Conservation (phyloP, 1,140 invertebrate genomes). For the Cyphomyrmex costatus region DNA sequence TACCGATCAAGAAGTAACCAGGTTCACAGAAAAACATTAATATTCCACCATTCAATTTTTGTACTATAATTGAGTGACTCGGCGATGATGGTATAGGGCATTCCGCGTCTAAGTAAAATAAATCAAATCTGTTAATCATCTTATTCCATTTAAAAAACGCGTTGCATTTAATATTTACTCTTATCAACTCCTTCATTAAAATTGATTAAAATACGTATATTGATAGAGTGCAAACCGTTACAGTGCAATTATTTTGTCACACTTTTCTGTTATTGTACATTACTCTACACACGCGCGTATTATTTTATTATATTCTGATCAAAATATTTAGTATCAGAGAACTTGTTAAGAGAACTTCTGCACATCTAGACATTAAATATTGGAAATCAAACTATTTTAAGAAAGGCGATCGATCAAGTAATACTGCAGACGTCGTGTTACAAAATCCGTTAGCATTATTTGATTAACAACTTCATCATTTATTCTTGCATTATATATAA, state of each 20-base stretch:
- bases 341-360: not conserved
- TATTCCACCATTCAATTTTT: conserved; percentile 87
- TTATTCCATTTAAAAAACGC: not conserved
- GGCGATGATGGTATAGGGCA: conserved; percentile 80
- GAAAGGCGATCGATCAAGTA: not conserved
- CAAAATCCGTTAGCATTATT: not conserved
- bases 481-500: not conserved
- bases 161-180: not conserved
- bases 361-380: not conserved
- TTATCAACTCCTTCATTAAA: not conserved
- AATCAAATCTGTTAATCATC: not conserved
- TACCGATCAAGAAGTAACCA: conserved; percentile 88
- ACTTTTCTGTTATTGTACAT: not conserved
- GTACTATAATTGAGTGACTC: conserved; percentile 86
- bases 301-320: not conserved
- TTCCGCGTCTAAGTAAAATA: conserved; percentile 78
- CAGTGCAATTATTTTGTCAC: not conserved
- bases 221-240: not conserved
- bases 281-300: not conserved
- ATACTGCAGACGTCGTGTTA: too few relatives aligned
- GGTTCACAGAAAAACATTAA: conserved; percentile 90
- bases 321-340: not conserved
- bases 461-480: not conserved
- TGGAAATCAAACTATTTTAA: not conserved
- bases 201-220: not conserved